phyloP scores from a whole-genome alignment of 2,797 vertebrate genomes.

The Semotilus atromaculatus region DNA sequence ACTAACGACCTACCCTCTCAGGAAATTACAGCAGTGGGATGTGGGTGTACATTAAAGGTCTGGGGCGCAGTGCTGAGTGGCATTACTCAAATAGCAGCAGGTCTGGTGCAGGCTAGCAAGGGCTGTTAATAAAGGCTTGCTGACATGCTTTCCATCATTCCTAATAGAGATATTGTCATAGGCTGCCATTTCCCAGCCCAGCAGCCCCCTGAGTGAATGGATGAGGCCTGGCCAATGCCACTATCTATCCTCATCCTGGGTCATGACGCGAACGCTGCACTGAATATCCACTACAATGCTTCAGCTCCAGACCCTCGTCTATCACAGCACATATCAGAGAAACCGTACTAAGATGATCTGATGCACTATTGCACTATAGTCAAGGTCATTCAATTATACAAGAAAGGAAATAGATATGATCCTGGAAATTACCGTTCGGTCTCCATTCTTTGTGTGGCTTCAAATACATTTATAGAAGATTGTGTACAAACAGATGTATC shows the following conservation, averaged over 20 bases:
- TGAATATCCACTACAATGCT: constrained; percentile 48
- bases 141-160: constrained; percentile 75
- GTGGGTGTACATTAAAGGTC: constrained; percentile 65
- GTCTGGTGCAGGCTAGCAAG: constrained; percentile 61
- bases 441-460: too few relatives aligned
- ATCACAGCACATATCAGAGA: constrained; percentile 11
- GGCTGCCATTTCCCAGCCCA: constrained; percentile 65
- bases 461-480: too few relatives aligned
- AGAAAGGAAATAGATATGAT: too few relatives aligned
- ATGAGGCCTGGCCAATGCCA: constrained; percentile 58
- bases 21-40: constrained; percentile 61
- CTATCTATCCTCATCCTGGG: constrained; percentile 66
- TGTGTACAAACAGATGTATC: too few relatives aligned
- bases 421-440: too few relatives aligned
- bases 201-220: constrained; percentile 61
- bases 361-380: constrained; percentile 13
- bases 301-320: constrained; percentile 21
- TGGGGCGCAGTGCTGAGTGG: constrained; percentile 50
- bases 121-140: constrained; percentile 72
- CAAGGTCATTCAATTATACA: too few relatives aligned
- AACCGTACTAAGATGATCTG: constrained; percentile 4
- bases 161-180: constrained; percentile 77
- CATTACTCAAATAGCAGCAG: constrained; percentile 66
- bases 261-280: constrained; percentile 57
- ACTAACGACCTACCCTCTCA: constrained; percentile 70